Conservation (phyloP, 2,113 vertebrate species). For the Cromileptes altivelis region DNA sequence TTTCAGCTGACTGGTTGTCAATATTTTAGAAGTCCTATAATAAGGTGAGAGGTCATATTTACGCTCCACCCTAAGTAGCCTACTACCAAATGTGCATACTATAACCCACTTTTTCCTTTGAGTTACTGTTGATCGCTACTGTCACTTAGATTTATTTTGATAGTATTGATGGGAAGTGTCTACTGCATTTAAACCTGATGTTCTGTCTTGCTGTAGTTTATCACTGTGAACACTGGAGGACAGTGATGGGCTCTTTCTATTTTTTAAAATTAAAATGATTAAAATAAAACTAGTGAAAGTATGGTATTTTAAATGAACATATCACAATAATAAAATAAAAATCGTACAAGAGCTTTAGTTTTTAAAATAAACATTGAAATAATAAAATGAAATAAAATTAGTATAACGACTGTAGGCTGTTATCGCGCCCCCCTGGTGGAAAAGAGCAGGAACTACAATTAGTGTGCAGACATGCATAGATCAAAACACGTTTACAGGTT, state of each 20-base stretch:
- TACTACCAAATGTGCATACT: neutral
- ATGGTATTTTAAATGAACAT: too few relatives aligned
- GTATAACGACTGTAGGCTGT: too few relatives aligned
- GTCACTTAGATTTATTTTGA: neutral
- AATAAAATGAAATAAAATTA: too few relatives aligned
- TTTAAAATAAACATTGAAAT: too few relatives aligned
- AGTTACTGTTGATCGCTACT: neutral
- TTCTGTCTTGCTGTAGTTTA: neutral
- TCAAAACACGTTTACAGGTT: too few relatives aligned
- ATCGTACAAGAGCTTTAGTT: too few relatives aligned
- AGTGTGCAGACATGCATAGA: too few relatives aligned
- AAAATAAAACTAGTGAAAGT: too few relatives aligned
- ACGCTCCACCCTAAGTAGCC: neutral
- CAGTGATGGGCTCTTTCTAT: neutral
- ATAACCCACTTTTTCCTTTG: neutral
- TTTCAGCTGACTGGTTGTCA: neutral
- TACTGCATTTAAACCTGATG: neutral
- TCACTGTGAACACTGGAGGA: neutral
- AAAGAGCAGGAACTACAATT: too few relatives aligned
- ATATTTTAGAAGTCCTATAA: neutral
- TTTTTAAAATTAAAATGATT: too few relatives aligned
- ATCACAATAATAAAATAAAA: too few relatives aligned
- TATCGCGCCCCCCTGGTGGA: too few relatives aligned
- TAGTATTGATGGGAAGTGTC: neutral
- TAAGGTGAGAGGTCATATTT: neutral